Conservation (phyloP, 2,113 vertebrate species). For the Caretta caretta region DNA sequence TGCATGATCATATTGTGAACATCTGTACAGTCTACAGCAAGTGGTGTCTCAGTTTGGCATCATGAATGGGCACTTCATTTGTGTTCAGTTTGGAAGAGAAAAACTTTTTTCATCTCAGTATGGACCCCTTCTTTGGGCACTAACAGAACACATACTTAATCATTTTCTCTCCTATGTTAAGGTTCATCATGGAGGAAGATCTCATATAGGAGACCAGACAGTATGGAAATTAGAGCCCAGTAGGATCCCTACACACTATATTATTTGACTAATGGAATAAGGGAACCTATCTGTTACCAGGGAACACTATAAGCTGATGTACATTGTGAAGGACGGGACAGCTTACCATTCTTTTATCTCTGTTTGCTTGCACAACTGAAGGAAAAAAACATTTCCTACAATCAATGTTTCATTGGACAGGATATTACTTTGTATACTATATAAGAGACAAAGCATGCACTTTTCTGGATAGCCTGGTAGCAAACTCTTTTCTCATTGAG, state of each 20-base stretch:
- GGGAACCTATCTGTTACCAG: background rate
- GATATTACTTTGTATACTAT: background rate
- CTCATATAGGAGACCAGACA: background rate
- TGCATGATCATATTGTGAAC: background rate
- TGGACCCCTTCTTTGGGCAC: background rate
- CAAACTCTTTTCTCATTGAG: fast-evolving
- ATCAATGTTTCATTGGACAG: background rate
- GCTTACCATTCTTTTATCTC: background rate
- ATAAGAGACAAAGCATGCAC: background rate
- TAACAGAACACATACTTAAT: background rate
- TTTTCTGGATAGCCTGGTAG: background rate
- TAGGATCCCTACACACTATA: background rate
- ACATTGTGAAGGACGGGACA: background rate
- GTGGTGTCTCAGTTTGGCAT: background rate
- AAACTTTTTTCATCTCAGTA: background rate
- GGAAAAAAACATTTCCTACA: background rate
- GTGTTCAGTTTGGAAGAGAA: background rate
- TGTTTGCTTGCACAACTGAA: background rate
- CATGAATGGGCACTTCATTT: background rate
- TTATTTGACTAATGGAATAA: background rate
- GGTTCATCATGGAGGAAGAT: background rate
- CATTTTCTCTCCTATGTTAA: background rate
- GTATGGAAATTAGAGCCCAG: background rate
- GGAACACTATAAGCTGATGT: background rate
- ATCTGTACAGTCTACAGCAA: background rate